Evolutionary conservation across 2,113 vertebrate genomes (phyloP).

Genomic region (human (Homo sapiens)): DNA sequence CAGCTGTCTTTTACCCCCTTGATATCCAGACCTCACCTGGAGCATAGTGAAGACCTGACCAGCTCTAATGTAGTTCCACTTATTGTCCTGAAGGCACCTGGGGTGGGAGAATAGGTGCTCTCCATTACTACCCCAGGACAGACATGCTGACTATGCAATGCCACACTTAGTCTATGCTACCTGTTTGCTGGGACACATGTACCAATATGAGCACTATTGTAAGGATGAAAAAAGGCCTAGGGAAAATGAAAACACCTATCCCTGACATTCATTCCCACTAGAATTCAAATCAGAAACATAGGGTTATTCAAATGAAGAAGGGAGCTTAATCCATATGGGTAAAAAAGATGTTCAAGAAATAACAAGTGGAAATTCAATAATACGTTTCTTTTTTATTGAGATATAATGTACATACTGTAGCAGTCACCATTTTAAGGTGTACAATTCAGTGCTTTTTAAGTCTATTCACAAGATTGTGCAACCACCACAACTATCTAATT

Average conservation of each 20-base stretch:
- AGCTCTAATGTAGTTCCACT: conserved; percentile 22
- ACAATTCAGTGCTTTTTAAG: background rate
- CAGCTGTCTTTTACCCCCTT: background rate
- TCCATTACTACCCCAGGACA: background rate
- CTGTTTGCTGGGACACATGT: background rate
- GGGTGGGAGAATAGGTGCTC: background rate
- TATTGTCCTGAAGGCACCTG: conserved; percentile 53
- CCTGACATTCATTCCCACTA: background rate
- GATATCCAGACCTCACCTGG: conserved; percentile 35
- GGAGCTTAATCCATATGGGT: background rate
- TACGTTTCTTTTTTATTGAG: background rate
- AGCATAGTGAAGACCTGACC: background rate
- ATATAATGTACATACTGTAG: background rate
- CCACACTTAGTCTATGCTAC: background rate
- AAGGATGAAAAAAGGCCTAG: background rate
- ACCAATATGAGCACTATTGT: background rate
- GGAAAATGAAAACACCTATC: background rate
- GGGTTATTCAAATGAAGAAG: background rate
- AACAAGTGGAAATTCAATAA: background rate
- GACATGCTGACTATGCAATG: accelerated
- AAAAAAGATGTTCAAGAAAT: background rate
- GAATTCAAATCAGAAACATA: background rate
- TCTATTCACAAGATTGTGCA: background rate
- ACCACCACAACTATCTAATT: background rate
- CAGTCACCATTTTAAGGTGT: background rate